Evolutionary conservation across 1,140 invertebrate genomes (phyloP).

Genomic region (Ruditapes philippinarum): DNA sequence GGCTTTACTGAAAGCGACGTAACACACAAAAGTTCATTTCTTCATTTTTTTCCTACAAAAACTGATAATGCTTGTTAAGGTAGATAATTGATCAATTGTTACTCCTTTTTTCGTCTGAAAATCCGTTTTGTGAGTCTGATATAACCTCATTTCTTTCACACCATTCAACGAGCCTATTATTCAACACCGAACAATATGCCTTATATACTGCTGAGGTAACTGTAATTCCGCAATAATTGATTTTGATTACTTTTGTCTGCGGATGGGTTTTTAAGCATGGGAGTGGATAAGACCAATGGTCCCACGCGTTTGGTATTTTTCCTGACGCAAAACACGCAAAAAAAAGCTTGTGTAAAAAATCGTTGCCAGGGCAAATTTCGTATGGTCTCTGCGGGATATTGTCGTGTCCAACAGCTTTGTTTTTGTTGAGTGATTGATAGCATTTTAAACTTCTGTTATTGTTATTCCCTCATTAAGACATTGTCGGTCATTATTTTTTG

Average conservation of each 20-base stretch:
- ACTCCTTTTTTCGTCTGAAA: conserved; percentile 34
- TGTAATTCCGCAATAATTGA: conserved; percentile 46
- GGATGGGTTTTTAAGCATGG: conserved; percentile 26
- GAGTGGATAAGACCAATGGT: not conserved
- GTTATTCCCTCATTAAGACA: not conserved
- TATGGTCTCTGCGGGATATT: too few relatives aligned
- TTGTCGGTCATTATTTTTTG: not conserved
- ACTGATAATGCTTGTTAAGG: conserved; percentile 42
- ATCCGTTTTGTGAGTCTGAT: conserved; percentile 64
- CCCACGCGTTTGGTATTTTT: not conserved
- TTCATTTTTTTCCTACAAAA: conserved; percentile 5
- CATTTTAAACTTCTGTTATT: not conserved
- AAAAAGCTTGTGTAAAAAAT: not conserved
- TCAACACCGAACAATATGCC: conserved; percentile 46
- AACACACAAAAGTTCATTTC: conserved; percentile 21
- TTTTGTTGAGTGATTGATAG: too few relatives aligned
- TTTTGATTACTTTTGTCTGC: conserved; percentile 11
- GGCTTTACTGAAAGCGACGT: conserved; percentile 33
- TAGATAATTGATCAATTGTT: conserved; percentile 57
- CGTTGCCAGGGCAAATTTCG: too few relatives aligned
- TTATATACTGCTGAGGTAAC: conserved; percentile 51
- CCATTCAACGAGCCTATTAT: conserved; percentile 49
- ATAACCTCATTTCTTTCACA: conserved; percentile 12
- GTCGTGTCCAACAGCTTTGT: too few relatives aligned
- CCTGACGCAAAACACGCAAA: conserved; percentile 8